Conservation (phyloP, 2,113 vertebrate genomes). For the Macquaria ambigua region DNA sequence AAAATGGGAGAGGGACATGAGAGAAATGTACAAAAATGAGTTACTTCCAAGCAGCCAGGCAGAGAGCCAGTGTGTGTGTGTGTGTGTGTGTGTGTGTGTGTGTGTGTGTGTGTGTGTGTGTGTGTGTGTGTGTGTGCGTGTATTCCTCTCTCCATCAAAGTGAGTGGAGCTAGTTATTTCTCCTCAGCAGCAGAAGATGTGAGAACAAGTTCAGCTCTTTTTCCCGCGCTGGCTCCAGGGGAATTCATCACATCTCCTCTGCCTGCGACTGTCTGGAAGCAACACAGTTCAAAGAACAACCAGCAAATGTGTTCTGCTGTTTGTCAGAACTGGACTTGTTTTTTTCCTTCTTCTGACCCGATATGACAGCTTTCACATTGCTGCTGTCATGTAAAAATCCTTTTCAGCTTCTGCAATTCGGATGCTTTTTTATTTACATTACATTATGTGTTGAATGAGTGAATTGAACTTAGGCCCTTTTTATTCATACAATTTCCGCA, state of each 20-base stretch:
- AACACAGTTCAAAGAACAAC: conserved; percentile 65
- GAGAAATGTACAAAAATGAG: conserved; percentile 52
- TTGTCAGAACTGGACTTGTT: conserved; percentile 51
- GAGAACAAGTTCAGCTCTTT: conserved; percentile 73
- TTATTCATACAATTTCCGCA: background rate
- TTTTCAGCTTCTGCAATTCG: background rate
- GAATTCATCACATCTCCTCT: conserved; percentile 73
- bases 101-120: conserved; percentile 8
- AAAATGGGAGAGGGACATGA: conserved; percentile 18
- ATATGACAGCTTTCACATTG: background rate
- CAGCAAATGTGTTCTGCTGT: conserved; percentile 60
- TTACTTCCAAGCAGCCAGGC: conserved; percentile 52
- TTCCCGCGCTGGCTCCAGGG: conserved; percentile 67
- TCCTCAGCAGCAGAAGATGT: conserved; percentile 71
- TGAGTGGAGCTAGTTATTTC: conserved; percentile 78
- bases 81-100: conserved; percentile 23
- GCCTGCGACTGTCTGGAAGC: conserved; percentile 59
- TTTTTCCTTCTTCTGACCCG: conserved; percentile 7
- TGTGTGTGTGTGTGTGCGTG: background rate
- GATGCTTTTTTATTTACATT: background rate
- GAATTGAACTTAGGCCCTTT: background rate
- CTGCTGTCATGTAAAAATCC: background rate
- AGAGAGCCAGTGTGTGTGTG: conserved; percentile 28
- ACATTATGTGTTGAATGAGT: background rate
- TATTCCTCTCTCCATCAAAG: conserved; percentile 68